phyloP scores from a whole-genome alignment of 2,113 vertebrate genomes.

The Myodes glareolus region DNA sequence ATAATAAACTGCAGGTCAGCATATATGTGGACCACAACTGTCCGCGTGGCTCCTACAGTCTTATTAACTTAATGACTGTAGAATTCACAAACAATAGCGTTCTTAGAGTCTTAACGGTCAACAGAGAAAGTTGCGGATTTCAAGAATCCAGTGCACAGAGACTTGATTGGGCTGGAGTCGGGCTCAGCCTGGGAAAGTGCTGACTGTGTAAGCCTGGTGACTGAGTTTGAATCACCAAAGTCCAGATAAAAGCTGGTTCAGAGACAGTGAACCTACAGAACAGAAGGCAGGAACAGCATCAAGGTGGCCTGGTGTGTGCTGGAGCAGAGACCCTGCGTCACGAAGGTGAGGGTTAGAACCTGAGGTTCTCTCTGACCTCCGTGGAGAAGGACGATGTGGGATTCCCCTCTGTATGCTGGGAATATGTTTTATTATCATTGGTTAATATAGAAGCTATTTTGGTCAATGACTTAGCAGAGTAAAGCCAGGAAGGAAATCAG shows the following conservation, averaged over 20 bases:
- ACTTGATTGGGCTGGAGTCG: neutral
- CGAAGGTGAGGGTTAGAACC: too few relatives aligned
- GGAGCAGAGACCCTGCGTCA: neutral
- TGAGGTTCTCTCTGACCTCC: too few relatives aligned
- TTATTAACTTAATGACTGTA: neutral
- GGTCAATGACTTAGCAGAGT: too few relatives aligned
- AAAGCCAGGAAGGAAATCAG: too few relatives aligned
- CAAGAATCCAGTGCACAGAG: neutral
- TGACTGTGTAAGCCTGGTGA: too few relatives aligned
- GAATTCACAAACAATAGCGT: neutral
- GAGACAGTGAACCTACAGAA: neutral
- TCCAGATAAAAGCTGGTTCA: neutral
- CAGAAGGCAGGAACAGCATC: neutral
- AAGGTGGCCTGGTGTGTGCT: neutral
- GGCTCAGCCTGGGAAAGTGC: neutral
- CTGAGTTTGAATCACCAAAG: neutral
- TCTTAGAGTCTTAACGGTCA: constrained; percentile 23
- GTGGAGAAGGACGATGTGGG: too few relatives aligned
- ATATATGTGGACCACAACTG: neutral
- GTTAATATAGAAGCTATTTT: too few relatives aligned
- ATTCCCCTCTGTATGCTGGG: too few relatives aligned
- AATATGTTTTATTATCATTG: too few relatives aligned
- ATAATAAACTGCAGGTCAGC: neutral
- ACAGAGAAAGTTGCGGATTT: neutral
- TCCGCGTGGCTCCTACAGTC: neutral